These are phyloP conservation scores for Sphaeridia pumilis DNA, from an alignment of 2,888 invertebrate genomes.

Conservation along the genomic window DNA sequence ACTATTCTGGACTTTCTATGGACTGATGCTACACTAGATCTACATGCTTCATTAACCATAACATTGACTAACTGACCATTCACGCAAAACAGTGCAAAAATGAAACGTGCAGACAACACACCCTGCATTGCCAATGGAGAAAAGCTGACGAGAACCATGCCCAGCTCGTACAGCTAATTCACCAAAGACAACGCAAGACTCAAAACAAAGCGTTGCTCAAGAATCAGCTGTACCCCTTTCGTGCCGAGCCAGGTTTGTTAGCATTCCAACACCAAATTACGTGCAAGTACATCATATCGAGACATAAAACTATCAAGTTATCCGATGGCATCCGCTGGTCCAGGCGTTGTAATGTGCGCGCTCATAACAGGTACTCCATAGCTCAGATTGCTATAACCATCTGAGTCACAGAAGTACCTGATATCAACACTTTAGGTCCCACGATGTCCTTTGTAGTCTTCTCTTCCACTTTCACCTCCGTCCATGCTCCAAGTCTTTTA, in stretches of 20 bases:
- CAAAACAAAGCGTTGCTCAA: neutral
- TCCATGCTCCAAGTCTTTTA: neutral
- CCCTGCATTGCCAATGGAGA: slow-evolving; percentile 14
- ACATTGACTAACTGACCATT: neutral
- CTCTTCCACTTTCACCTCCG: neutral
- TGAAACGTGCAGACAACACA: neutral
- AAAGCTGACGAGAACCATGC: slow-evolving; percentile 18
- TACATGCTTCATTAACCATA: neutral
- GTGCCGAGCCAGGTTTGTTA: slow-evolving; percentile 9
- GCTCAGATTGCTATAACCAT: slow-evolving; percentile 28
- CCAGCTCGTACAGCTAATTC: slow-evolving; percentile 27
- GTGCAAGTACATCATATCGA: neutral
- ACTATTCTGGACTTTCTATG: no score
- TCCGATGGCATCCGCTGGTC: neutral
- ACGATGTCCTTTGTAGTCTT: no score
- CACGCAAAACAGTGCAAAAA: neutral
- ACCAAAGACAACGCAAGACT: slow-evolving; percentile 20
- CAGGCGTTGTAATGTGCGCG: neutral
- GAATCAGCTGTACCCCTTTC: neutral
- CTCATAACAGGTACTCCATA: slow-evolving; percentile 25
- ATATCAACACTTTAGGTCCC: slow-evolving; percentile 17
- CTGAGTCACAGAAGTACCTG: slow-evolving; percentile 37
- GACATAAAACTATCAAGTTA: neutral
- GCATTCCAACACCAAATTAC: neutral
- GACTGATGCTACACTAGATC: no score